Percentiles rank a stretch among this genome's conserved stretches.
Evolutionary conservation across 2,113 vertebrate genomes (phyloP).

Genomic region (Corythaeola cristata): DNA sequence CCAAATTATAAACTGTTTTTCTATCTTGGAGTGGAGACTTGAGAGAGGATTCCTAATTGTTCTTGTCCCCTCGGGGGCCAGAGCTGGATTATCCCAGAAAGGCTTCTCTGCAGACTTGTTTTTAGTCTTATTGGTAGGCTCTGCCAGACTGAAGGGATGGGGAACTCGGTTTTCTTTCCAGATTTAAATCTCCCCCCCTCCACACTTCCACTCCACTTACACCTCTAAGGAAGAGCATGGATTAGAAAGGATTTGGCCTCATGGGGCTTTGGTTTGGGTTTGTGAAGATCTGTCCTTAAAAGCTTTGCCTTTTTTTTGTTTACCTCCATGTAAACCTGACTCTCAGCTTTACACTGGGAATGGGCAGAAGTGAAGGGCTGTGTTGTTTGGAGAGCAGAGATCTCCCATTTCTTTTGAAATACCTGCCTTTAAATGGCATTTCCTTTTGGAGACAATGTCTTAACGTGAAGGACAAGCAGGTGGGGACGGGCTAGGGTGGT

Average conservation of each 20-base stretch:
- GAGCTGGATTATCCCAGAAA: constrained; percentile 55
- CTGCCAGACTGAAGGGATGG: constrained; percentile 16
- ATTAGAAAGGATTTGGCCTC: constrained; percentile 50
- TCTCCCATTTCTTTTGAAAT: background rate
- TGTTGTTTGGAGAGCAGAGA: background rate
- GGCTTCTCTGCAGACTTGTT: constrained; percentile 35
- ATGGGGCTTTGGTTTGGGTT: constrained; percentile 13
- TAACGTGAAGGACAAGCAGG: background rate
- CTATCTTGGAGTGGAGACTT: constrained; percentile 62
- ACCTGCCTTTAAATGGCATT: background rate
- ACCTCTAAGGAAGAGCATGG: constrained; percentile 41
- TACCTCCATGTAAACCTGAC: background rate
- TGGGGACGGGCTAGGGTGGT: background rate
- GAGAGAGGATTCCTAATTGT: constrained; percentile 60
- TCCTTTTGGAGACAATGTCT: background rate
- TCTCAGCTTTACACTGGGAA: background rate
- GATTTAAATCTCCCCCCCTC: background rate
- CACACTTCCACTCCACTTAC: constrained; percentile 30
- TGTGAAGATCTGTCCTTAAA: constrained; percentile 45
- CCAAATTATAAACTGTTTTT: constrained; percentile 62
- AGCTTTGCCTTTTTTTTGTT: constrained; percentile 15
- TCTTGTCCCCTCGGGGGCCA: constrained; percentile 35
- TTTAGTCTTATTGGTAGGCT: constrained; percentile 24
- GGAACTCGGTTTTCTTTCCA: constrained; percentile 45
- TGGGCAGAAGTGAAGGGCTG: background rate